Evolutionary conservation across 2,888 invertebrate genomes (phyloP), one percentile per base, ranked within the genome.

Genomic region (Drosophila affinis): DNA sequence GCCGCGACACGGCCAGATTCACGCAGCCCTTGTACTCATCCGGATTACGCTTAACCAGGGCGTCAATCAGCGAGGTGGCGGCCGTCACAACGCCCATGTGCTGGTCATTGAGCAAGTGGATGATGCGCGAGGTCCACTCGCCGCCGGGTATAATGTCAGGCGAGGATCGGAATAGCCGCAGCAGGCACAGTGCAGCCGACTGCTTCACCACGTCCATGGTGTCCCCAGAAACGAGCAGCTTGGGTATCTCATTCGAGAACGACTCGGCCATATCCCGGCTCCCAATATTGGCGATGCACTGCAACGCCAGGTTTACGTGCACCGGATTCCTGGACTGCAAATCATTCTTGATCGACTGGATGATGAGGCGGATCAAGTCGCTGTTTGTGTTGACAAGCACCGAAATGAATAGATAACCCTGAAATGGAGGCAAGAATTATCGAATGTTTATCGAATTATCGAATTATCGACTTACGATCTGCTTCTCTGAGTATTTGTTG

Each of bases 231-330:
- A 99, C 99, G 76, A 99, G 95, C 60, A 99, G 94, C 92, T 98
- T 99, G 72, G 99, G 99, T 91, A 99, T 98, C 92, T 99, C 99
- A 86, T 96, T 97, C 61, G 98, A 97, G 93, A 99, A 99, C 52
- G 98, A 98, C 92, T 99, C 99, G n/a, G 99, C 99, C 99, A 99
- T 99, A 92, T 99, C 99, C 90, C 97, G 96, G 92, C 98, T 98
- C 65, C 99, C 99, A 92, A 99, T 99, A 93, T 99, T 99, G 60
- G 99, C 99, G 91, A 99, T 99, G 93, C 99, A 99, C 93, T 99
- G 99, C 81, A 99, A 94, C 55, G 99, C 99, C 91, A 99, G 94
- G 93, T 99, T 99, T 61, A 99, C 98, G 92, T 99, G 99, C 89
- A 99, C 97, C 47, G 99, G 99, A 93, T 99, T 99, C 84, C 97